Conservation (phyloP, 2,113 vertebrate genomes). For the Sinocyclocheilus rhinocerous region DNA sequence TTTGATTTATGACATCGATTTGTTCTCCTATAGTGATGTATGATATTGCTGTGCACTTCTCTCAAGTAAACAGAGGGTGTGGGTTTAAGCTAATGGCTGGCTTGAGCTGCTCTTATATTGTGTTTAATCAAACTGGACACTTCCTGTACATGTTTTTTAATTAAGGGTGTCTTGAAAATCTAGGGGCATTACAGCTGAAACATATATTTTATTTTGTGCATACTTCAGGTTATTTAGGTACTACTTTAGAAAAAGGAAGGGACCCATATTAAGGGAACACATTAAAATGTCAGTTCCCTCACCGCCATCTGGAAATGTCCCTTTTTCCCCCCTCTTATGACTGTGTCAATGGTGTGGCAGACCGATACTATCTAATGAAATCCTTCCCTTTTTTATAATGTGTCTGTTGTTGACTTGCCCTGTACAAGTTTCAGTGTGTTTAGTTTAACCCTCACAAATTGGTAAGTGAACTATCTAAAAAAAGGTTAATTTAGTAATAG, state of each 20-base stretch:
- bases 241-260: constrained; percentile 27
- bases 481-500: background rate
- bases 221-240: constrained; percentile 24
- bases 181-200: background rate
- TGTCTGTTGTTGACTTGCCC: background rate
- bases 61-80: constrained; percentile 45
- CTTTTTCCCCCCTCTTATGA: background rate
- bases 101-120: constrained; percentile 35
- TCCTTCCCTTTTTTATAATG: constrained; percentile 1
- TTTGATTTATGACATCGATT: constrained; percentile 37
- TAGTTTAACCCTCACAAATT: constrained; percentile 4
- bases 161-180: background rate
- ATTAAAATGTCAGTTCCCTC: background rate
- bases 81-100: constrained; percentile 37
- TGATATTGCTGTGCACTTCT: constrained; percentile 31
- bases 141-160: background rate
- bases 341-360: constrained; percentile 3
- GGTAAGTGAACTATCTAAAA: background rate
- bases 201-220: constrained; percentile 3
- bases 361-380: constrained; percentile 3
- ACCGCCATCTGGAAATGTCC: background rate
- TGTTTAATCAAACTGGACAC: constrained; percentile 42
- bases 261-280: background rate
- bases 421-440: background rate
- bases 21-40: constrained; percentile 37